phyloP scores from a whole-genome alignment of 1,140 invertebrate species.

The Druon quercuslanigerum region DNA sequence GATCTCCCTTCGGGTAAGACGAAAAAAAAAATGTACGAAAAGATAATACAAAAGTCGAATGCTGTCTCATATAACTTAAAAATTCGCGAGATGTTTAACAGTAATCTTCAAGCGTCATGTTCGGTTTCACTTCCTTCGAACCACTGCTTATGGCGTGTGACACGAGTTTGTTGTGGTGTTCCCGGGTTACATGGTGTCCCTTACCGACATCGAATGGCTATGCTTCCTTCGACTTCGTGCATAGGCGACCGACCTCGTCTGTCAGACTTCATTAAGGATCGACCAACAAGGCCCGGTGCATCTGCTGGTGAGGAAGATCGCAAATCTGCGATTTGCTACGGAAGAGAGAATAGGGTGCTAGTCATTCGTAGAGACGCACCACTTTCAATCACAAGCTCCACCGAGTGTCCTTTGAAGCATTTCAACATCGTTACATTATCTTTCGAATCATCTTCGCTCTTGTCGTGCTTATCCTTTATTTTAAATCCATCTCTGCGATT shows the following conservation, averaged over 20 bases:
- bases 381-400: background rate
- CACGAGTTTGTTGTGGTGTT: constrained; percentile 4
- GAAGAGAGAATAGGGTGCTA: constrained; percentile 8
- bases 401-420: constrained; percentile 13
- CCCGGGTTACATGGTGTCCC: constrained; percentile 15
- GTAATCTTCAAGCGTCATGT: too few species aligned
- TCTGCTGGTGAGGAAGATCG: constrained; percentile 7
- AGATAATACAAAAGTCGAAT: too few species aligned
- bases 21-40: too few species aligned
- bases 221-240: background rate
- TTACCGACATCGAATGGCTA: background rate
- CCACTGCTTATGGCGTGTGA: background rate
- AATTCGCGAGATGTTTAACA: too few species aligned
- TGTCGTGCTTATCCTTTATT: constrained; percentile 20
- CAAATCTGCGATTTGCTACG: background rate
- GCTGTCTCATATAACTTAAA: too few species aligned
- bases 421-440: constrained; percentile 4
- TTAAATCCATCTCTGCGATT: background rate
- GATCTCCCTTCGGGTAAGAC: too few species aligned
- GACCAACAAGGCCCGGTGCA: constrained; percentile 16
- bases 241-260: background rate
- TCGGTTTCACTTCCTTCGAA: too few species aligned
- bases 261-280: constrained; percentile 20
- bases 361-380: constrained; percentile 18
- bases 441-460: constrained; percentile 1